Conservation (phyloP, 2,888 invertebrate species). For the Pyrrhosoma nymphula region DNA sequence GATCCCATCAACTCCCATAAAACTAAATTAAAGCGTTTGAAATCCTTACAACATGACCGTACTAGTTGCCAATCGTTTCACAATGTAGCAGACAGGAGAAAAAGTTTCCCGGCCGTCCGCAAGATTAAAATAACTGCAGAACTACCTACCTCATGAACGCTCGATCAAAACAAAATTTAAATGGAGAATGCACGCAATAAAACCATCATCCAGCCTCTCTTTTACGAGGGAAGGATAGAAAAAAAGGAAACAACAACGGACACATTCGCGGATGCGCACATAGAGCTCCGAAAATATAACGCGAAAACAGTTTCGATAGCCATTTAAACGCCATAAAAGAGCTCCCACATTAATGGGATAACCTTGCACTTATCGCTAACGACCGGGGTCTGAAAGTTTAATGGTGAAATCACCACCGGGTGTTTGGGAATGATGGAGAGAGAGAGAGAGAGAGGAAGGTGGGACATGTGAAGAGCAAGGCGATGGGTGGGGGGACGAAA, state of each 20-base stretch:
- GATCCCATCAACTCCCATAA: neutral
- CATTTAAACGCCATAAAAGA: conserved; percentile 61
- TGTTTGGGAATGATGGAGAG: neutral
- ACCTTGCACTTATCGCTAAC: conserved; percentile 63
- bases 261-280: conserved; percentile 54
- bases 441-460: neutral
- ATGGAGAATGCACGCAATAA: conserved; percentile 18
- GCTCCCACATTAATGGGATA: conserved; percentile 56
- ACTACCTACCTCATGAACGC: conserved; percentile 9
- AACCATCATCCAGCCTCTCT: neutral
- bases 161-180: conserved; percentile 22
- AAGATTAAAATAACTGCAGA: neutral
- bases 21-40: neutral
- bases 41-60: neutral
- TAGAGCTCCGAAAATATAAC: conserved; percentile 23
- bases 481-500: no score
- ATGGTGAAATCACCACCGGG: conserved; percentile 42
- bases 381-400: conserved; percentile 59
- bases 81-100: neutral
- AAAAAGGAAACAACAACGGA: neutral
- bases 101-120: neutral
- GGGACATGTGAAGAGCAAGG: neutral
- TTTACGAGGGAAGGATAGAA: neutral
- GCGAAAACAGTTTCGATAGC: conserved; percentile 46
- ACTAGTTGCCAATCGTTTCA: neutral